phyloP scores from a whole-genome alignment of 2,888 invertebrate species.

The Pristionchus mayeri region DNA sequence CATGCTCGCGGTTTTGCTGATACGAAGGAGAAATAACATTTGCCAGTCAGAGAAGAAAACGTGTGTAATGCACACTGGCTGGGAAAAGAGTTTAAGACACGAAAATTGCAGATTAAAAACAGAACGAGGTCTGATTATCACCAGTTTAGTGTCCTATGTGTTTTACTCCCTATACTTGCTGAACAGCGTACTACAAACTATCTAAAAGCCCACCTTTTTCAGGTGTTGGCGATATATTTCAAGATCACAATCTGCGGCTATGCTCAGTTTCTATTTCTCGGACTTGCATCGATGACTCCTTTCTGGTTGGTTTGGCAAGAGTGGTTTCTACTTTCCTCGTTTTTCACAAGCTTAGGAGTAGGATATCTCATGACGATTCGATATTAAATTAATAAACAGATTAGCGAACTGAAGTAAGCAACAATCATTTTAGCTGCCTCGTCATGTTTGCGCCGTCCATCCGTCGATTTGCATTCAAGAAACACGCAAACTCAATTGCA shows the following conservation, averaged over 20 bases:
- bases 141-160: background rate
- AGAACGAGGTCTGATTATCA: background rate
- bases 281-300: background rate
- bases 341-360: too few species aligned
- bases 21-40: background rate
- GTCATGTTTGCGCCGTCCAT: background rate
- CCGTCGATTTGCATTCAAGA: background rate
- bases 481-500: background rate
- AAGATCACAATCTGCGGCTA: background rate
- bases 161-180: background rate
- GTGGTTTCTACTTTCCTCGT: too few species aligned
- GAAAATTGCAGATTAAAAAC: background rate
- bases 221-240: background rate
- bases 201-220: background rate
- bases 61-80: background rate
- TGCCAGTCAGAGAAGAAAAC: background rate
- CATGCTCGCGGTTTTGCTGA: background rate
- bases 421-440: background rate
- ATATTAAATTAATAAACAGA: too few species aligned
- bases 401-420: background rate
- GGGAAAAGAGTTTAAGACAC: background rate
- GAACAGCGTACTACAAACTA: background rate
- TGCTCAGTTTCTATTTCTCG: slow-evolving; percentile 16
- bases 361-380: too few species aligned
- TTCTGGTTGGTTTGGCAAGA: background rate